Percentiles rank a stretch among this genome's conserved stretches.
Conservation (phyloP, 2,797 vertebrate genomes). For the Crocidura indochinensis region DNA sequence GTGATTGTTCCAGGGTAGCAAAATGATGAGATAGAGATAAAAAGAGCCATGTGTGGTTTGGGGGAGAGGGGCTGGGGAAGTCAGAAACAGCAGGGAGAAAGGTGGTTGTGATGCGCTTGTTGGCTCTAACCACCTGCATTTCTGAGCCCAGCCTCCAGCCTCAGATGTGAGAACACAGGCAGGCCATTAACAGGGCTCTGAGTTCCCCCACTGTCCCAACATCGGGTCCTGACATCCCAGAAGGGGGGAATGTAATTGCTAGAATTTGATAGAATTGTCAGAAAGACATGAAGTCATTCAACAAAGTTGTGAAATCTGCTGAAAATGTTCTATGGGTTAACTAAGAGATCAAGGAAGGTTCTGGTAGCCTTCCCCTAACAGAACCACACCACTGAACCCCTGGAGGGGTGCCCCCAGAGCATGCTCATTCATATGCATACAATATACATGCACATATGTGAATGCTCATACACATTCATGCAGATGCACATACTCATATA, state of each 20-base stretch:
- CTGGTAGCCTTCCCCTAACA: neutral
- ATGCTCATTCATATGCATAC: too few species aligned
- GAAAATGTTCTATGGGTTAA: neutral
- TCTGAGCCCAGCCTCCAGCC: neutral
- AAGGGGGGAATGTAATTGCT: constrained; percentile 47
- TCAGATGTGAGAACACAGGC: neutral
- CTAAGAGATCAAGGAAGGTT: neutral
- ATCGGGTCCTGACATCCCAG: constrained; percentile 36
- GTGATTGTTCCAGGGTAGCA: neutral
- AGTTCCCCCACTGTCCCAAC: neutral
- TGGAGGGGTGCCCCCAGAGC: neutral
- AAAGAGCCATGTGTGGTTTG: neutral
- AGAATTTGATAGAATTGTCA: constrained; percentile 53
- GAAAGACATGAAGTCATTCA: constrained; percentile 31
- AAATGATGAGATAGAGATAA: neutral
- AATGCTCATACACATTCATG: neutral
- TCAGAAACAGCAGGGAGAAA: neutral
- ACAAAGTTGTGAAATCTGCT: constrained; percentile 10
- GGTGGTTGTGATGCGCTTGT: neutral
- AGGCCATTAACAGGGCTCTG: neutral
- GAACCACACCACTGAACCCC: neutral
- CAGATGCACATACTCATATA: neutral
- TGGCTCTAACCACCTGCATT: neutral
- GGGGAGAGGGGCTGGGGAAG: neutral
- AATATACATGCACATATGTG: neutral